Percentiles rank a stretch among this genome's conserved stretches.
Evolutionary conservation across 2,888 invertebrate species (phyloP).

Genomic region (Megaustenia siamemsis): DNA sequence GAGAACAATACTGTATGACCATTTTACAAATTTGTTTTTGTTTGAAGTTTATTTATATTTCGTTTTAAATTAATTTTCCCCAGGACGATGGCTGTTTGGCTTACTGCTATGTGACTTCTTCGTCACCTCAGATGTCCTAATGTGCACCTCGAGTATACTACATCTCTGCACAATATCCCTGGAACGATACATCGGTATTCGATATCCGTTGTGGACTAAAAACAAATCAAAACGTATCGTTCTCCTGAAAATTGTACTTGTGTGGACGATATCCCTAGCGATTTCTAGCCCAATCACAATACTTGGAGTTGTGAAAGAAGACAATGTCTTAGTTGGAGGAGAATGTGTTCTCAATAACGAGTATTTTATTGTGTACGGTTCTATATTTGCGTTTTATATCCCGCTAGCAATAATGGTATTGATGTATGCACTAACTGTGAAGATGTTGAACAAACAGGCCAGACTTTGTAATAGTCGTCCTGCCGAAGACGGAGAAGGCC

Average conservation of each 20-base stretch:
- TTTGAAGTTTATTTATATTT: neutral
- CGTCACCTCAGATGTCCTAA: constrained; percentile 83
- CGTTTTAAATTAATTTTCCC: neutral
- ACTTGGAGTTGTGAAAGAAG: constrained; percentile 83
- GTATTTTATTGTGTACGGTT: constrained; percentile 89
- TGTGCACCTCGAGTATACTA: constrained; percentile 83
- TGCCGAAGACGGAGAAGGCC: constrained; percentile 58
- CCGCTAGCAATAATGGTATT: constrained; percentile 96
- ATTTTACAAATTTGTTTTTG: too few species aligned
- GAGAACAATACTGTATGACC: too few species aligned
- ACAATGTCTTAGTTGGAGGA: constrained; percentile 84
- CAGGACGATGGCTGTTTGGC: constrained; percentile 93
- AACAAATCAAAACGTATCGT: constrained; percentile 78
- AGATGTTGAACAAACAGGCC: constrained; percentile 89
- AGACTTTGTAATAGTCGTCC: constrained; percentile 64
- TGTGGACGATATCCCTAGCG: constrained; percentile 91
- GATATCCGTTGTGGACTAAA: constrained; percentile 88
- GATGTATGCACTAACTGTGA: constrained; percentile 95
- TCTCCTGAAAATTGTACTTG: constrained; percentile 91
- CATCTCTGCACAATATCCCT: constrained; percentile 83
- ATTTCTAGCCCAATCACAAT: constrained; percentile 81
- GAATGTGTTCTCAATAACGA: constrained; percentile 80
- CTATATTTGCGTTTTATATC: constrained; percentile 96
- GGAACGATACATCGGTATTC: constrained; percentile 90
- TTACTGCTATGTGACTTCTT: constrained; percentile 81